Evolutionary conservation across 2,113 vertebrate species (phyloP), one percentile per base, ranked within the genome.

Genomic region (Manacus vitellinus): DNA sequence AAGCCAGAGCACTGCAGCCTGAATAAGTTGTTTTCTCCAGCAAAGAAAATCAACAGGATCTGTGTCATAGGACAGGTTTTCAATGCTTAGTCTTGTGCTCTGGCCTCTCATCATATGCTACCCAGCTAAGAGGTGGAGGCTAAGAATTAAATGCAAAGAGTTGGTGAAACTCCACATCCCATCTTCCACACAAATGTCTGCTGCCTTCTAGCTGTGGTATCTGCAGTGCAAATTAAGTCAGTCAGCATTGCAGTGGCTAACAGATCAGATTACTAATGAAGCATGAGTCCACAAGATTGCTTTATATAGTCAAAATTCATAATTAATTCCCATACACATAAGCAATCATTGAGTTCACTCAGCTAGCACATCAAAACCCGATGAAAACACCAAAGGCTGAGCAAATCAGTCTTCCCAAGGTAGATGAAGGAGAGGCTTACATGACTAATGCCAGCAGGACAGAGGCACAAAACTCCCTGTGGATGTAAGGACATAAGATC

Each of bases 261-360:
- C 83, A 52, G 94, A 81, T 72, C 91, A 65, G 86, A 68, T 74
- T 91, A 5, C 88, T 96, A 82, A 93, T 49, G 80, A 96, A 76
- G 83, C 77, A 33, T n/a, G 61, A 96, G 85, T 49, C 92, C 66
- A 78, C 70, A 76, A 23, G 91, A 89, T 15, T 84, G 88, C 86
- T 92, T 85, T 51, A 43, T 55, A 19, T 12, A 84, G 70, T 54
- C 84, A 72, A 89, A 94, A 95, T 79, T 87, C 59, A 70, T 82
- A 85, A 94, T 92, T 85, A 96, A 95, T 96, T 95, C 91, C 78
- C 79, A 54, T 19, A 54, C 88, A 95, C 86, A 94, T 22, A 62
- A 85, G 91, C 91, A 85, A 68, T 86, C 92, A 54, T 10, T 13
- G 83, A 74, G 94, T 72, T 80, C 31, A 41, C 68, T 92, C 83